These are phyloP conservation scores for Cheiracanthium punctorium DNA, from an alignment of 2,888 invertebrate species.

Conservation along the genomic window DNA sequence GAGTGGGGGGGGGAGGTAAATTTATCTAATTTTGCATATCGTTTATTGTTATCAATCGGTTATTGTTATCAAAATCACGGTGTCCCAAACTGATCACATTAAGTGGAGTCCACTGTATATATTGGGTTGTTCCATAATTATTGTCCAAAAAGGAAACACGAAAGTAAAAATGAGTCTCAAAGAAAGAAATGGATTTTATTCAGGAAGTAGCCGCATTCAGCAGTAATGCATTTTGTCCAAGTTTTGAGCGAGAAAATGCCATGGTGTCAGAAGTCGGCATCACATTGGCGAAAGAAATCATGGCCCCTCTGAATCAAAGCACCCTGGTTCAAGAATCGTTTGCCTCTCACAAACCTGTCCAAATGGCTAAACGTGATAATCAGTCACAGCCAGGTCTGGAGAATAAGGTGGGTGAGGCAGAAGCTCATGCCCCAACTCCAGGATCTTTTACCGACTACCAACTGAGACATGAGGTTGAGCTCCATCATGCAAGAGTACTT, in stretches of 20 bases:
- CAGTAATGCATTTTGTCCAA: background rate
- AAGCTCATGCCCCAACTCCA: background rate
- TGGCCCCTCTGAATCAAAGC: too few relatives aligned
- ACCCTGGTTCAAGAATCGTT: background rate
- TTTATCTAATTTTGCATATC: too few relatives aligned
- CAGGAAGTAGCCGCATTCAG: background rate
- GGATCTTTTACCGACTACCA: slow-evolving; percentile 1
- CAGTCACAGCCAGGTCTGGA: background rate
- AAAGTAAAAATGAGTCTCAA: background rate
- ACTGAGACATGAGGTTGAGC: background rate
- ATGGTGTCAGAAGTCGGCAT: background rate
- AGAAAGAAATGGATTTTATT: slow-evolving; percentile 6
- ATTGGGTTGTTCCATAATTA: slow-evolving; percentile 9
- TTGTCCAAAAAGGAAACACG: background rate
- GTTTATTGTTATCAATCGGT: too few relatives aligned
- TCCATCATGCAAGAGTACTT: background rate
- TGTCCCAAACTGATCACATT: too few relatives aligned
- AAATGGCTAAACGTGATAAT: background rate
- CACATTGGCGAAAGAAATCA: background rate
- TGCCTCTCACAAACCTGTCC: background rate
- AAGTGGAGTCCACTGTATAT: too few relatives aligned
- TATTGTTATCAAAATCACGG: too few relatives aligned
- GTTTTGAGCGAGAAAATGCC: background rate
- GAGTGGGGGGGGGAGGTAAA: too few relatives aligned
- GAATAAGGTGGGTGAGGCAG: background rate